Evolutionary conservation across 2,113 vertebrate genomes (phyloP), one percentile per base, ranked within the genome.

Genomic region (Hippocampus guttulatus): DNA sequence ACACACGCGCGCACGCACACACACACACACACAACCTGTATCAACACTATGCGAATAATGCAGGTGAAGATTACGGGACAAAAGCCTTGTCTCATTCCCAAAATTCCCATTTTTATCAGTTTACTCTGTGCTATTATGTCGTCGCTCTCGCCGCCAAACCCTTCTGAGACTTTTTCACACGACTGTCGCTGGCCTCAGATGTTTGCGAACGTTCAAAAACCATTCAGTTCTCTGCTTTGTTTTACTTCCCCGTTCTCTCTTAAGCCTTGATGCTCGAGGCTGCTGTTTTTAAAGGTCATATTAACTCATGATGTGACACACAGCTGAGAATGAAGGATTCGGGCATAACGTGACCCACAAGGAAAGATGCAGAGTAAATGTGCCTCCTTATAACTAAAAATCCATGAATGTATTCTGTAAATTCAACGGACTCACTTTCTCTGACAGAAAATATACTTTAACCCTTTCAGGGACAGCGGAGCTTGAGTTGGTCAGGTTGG

Each of bases 21-120:
- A 21, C 41, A 52, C 70, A 67, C 40, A 47, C 21, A 64, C 18
- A 74, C 38, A 67, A 11, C 30, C 18, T 27, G 72, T 68, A 64
- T 16, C n/a, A 52, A 62, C 65, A 65, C 38, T 54, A 57, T 70
- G 68, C 41, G 33, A 81, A 77, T 75, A 68, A 78, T 69, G 45
- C 69, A 2, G 15, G 6, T 43, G 38, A 60, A 64, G 73, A 77
- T 80, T 78, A 71, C 27, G 14, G 1, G 12, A 71, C 64, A 76
- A 74, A 78, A 68, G 47, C 51, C n/a, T n/a, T 64, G 57, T 71
- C 21, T 58, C 27, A 25, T 49, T 70, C 62, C 72, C 69, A 33
- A 25, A 18, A 25, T 75, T 65, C 18, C 1, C 33, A 67, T 43
- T 79, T 41, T 71, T 81, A 75, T 70, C 64, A 67, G 27, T 64